Evolutionary conservation across 2,888 invertebrate genomes (phyloP).

Genomic region (Sinodicranocentrus sp.): DNA sequence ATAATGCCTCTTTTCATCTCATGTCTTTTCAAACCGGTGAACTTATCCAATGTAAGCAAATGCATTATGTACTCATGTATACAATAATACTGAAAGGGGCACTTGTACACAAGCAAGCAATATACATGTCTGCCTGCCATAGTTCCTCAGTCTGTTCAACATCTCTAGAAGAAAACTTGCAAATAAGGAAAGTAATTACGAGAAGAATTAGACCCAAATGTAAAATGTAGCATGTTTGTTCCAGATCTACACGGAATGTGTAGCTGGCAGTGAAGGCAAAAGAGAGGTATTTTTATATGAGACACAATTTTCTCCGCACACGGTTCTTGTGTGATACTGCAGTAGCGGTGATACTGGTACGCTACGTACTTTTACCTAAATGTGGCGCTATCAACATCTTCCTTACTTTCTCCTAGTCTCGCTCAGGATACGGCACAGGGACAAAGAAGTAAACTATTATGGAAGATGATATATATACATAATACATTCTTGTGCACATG

Average conservation of each 20-base stretch:
- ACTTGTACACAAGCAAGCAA: too few relatives aligned
- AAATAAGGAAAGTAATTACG: conserved; percentile 63
- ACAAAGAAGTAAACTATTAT: not conserved
- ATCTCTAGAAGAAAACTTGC: conserved; percentile 36
- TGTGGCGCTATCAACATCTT: not conserved
- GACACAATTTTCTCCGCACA: too few relatives aligned
- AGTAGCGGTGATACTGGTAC: too few relatives aligned
- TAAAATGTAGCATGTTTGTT: conserved; percentile 1
- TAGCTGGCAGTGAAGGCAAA: not conserved
- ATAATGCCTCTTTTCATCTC: not conserved
- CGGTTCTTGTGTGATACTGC: too few relatives aligned
- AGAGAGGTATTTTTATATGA: not conserved
- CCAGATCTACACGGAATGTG: not conserved
- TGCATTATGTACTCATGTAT: too few relatives aligned
- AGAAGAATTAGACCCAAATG: conserved; percentile 41
- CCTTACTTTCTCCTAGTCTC: conserved; percentile 27
- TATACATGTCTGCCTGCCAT: not conserved
- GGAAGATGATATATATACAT: not conserved
- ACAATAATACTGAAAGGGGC: too few relatives aligned
- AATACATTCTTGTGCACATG: not conserved
- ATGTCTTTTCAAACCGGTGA: too few relatives aligned
- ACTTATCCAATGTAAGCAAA: too few relatives aligned
- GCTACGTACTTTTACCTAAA: too few relatives aligned
- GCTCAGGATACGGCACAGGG: not conserved
- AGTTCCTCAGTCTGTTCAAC: not conserved